Evolutionary conservation across 2,797 vertebrate species (phyloP), one percentile per base, ranked within the genome.

Genomic region (Salarias fasciatus): DNA sequence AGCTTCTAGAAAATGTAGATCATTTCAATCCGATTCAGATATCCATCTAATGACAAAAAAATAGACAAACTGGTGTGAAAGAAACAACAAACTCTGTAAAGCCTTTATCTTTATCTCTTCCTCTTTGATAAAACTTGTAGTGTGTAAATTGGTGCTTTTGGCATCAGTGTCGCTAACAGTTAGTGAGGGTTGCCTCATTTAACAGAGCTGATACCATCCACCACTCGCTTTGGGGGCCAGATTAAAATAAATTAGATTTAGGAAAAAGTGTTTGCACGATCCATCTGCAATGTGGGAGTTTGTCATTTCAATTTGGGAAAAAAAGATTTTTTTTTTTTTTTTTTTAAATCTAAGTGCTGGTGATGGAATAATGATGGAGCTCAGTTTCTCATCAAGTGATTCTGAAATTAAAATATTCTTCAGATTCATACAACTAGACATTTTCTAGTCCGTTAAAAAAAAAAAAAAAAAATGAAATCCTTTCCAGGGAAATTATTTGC

Each of bases 381-480:
- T 49, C 55, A 53, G 49, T 58, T 59, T 48, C 56, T 66, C 46
- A 63, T 74, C 6, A 13, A 31, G 37, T 33, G 24, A 42, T 30
- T 44, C 8, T 42, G 42, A 58, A 52, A 42, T 60, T 61, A 63
- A 58, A 54, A 43, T 47, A 61, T 47, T 48, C 49, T 31, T 64
- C 44, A 67, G 18, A 46, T 12, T 10, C 10, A 29, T 11, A 12
- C n/a, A 2, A n/a, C 12, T 2, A 40, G 47, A 37, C 36, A 42
- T 63, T 53, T 56, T 28, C 64, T 63, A 54, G 18, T n/a, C 72
- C 12, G 11, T 37, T 49, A 49, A 61, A 37, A 63, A 37, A 38
- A 35, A 35, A 35, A 6, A 35, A 35, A 6, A 63, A 37, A 38
- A 35, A 35, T 35, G 6, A 35, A 35, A 6, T 6, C 33, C 33